Percentiles rank a stretch among this genome's conserved stretches.
Evolutionary conservation across 2,797 vertebrate species (phyloP).

Genomic region (Poecilia picta): DNA sequence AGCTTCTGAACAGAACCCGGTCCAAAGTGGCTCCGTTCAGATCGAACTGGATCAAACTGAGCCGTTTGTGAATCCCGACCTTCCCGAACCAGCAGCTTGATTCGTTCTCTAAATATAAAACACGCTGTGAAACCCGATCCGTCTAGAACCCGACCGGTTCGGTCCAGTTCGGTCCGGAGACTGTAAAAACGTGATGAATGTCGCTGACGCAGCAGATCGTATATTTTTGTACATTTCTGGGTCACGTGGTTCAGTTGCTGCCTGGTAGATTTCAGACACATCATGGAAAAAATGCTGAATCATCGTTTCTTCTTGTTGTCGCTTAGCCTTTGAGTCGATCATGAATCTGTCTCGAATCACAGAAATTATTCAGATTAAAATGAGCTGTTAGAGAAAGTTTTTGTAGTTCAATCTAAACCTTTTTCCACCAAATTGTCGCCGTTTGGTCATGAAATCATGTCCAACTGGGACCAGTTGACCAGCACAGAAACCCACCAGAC

Average conservation of each 20-base stretch:
- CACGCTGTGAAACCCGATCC: neutral
- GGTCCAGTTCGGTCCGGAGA: neutral
- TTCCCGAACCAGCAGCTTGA: neutral
- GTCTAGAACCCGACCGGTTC: neutral
- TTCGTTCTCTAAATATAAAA: neutral
- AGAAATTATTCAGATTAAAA: neutral
- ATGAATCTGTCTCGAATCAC: neutral
- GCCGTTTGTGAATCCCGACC: neutral
- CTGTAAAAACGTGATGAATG: slow-evolving; percentile 4
- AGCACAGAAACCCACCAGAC: too few species aligned
- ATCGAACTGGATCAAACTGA: neutral
- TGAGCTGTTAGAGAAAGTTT: neutral
- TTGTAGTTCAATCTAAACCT: too few species aligned
- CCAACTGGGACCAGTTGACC: neutral
- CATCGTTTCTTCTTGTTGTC: neutral
- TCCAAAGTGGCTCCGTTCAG: neutral
- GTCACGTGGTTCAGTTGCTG: slow-evolving; percentile 34
- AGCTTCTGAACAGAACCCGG: neutral
- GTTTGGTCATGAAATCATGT: neutral
- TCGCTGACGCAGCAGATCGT: slow-evolving; percentile 41
- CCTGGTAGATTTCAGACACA: slow-evolving; percentile 43
- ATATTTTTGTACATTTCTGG: slow-evolving; percentile 69
- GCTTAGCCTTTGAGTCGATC: neutral
- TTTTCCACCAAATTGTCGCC: neutral
- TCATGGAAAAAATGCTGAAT: neutral